Evolutionary conservation across 1,140 invertebrate species (phyloP).

Genomic region (Carcinoscorpius rotundicauda): DNA sequence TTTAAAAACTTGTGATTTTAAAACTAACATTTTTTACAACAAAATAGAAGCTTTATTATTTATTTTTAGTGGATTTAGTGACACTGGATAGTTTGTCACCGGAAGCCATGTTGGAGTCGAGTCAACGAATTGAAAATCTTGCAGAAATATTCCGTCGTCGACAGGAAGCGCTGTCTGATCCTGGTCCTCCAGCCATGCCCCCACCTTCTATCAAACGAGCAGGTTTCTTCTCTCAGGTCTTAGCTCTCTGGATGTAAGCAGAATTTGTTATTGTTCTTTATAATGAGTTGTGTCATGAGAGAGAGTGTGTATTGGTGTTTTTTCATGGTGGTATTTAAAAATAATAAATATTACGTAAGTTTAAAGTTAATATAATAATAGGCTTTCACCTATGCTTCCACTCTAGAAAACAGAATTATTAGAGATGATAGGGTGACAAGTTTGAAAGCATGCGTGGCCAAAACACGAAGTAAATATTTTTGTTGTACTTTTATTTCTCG

Average conservation of each 20-base stretch:
- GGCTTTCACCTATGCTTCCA: too few relatives aligned
- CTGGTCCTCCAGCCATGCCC: conserved; percentile 57
- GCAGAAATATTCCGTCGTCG: conserved; percentile 61
- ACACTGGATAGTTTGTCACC: conserved; percentile 83
- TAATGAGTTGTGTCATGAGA: too few relatives aligned
- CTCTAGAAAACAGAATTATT: too few relatives aligned
- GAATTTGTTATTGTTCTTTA: neutral
- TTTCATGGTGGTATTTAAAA: too few relatives aligned
- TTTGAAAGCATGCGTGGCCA: too few relatives aligned
- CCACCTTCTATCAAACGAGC: conserved; percentile 49
- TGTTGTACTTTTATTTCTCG: too few relatives aligned
- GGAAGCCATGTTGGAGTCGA: conserved; percentile 86
- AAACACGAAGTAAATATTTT: too few relatives aligned
- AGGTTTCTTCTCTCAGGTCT: conserved; percentile 48
- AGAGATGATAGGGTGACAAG: too few relatives aligned
- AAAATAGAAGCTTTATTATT: conserved; percentile 19
- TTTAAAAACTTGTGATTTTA: too few relatives aligned
- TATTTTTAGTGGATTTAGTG: conserved; percentile 67
- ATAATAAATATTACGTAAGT: neutral
- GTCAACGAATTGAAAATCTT: conserved; percentile 76
- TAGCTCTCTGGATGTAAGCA: conserved; percentile 58
- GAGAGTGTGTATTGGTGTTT: too few relatives aligned
- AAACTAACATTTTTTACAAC: conserved; percentile 1
- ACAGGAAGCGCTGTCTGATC: conserved; percentile 50
- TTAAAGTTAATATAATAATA: neutral